Evolutionary conservation across 2,113 vertebrate genomes (phyloP).

Genomic region (Dasyornis broadbenti): DNA sequence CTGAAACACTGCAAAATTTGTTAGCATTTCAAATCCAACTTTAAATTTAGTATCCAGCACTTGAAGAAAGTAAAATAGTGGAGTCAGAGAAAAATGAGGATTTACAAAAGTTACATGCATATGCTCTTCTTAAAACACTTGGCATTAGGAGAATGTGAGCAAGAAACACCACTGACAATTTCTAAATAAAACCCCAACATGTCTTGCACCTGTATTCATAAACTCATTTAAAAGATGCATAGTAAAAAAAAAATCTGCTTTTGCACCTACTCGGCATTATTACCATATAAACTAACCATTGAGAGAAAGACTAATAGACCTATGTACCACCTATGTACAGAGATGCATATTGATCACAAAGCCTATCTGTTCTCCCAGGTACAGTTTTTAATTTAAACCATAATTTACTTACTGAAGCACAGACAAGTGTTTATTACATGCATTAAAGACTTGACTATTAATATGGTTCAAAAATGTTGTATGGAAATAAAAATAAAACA

Average conservation of each 20-base stretch:
- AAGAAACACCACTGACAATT: neutral
- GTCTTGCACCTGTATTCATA: neutral
- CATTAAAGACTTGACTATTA: neutral
- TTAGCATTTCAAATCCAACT: neutral
- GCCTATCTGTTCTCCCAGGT: neutral
- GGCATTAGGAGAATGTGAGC: neutral
- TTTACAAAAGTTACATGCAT: neutral
- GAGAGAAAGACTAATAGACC: neutral
- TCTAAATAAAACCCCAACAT: neutral
- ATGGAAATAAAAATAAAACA: neutral
- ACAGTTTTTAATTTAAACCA: neutral
- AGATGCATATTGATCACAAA: neutral
- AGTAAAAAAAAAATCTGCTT: neutral
- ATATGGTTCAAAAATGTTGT: neutral
- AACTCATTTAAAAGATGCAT: neutral
- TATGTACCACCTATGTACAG: neutral
- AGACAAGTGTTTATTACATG: neutral
- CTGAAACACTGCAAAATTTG: neutral
- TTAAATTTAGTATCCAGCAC: neutral
- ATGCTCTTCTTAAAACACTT: neutral
- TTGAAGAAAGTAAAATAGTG: neutral
- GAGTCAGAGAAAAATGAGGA: neutral
- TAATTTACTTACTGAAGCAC: neutral
- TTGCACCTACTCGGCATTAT: neutral
- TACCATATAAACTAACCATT: neutral